A percentile compares a stretch with the other conserved stretches of the same genome.
These are phyloP conservation scores for Notocelia uddmanniana DNA, from an alignment of 2,888 invertebrate genomes.

Conservation along the genomic window DNA sequence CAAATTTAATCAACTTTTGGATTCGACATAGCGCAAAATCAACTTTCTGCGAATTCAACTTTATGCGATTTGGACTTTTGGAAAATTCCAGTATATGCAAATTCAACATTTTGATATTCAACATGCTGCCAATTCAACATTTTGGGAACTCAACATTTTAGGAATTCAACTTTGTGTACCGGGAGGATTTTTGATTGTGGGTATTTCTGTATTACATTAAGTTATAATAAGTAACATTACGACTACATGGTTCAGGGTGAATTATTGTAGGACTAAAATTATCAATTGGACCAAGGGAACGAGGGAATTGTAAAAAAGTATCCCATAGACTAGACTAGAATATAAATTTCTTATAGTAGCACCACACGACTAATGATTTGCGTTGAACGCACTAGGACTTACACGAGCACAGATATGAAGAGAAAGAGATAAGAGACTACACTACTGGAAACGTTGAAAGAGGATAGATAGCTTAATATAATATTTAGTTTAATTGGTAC, in stretches of 20 bases:
- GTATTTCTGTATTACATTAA: neutral
- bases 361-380: constrained; percentile 71
- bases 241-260: neutral
- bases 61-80: too few relatives aligned
- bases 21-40: too few relatives aligned
- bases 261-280: neutral
- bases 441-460: constrained; percentile 58
- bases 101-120: too few relatives aligned
- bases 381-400: constrained; percentile 53
- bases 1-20: too few relatives aligned
- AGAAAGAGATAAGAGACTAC: constrained; percentile 51
- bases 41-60: too few relatives aligned
- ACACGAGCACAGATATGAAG: constrained; percentile 53
- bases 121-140: too few relatives aligned
- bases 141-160: too few relatives aligned
- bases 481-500: constrained; percentile 49
- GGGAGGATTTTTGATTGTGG: too few relatives aligned
- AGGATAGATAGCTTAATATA: constrained; percentile 51
- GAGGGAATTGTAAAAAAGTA: neutral
- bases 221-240: neutral
- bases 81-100: too few relatives aligned
- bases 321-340: neutral
- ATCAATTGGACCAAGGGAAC: neutral
- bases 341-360: constrained; percentile 63
- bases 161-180: too few relatives aligned